Evolutionary conservation across 2,888 invertebrate species (phyloP).

Genomic region (Sinopyrophorus schimmeli): DNA sequence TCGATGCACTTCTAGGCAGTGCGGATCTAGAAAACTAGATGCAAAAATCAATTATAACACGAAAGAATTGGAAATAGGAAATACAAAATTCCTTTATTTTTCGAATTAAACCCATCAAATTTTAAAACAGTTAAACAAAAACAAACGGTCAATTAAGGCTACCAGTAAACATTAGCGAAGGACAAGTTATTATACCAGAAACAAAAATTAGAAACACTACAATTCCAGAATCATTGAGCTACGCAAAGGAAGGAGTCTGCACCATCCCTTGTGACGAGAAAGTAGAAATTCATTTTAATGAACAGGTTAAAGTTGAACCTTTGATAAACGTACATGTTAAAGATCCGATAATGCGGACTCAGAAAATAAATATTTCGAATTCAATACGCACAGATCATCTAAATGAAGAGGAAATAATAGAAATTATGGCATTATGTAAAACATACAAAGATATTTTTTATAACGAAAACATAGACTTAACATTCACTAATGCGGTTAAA

Average conservation of each 20-base stretch:
- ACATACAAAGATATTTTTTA: conserved; percentile 10
- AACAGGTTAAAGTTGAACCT: conserved; percentile 1
- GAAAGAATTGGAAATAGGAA: conserved; percentile 6
- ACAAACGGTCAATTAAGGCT: not conserved
- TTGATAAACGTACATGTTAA: not conserved
- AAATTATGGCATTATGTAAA: conserved; percentile 7
- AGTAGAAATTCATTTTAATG: not conserved
- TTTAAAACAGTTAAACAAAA: conserved; percentile 11
- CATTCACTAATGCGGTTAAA: conserved; percentile 15
- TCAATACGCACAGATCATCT: conserved; percentile 12
- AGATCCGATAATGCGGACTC: not conserved
- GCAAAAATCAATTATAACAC: conserved; percentile 19
- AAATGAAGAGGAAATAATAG: conserved; percentile 9
- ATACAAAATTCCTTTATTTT: conserved; percentile 10
- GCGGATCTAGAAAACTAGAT: conserved; percentile 11
- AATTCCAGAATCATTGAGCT: conserved; percentile 11
- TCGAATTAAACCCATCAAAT: conserved; percentile 7
- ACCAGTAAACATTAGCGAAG: conserved; percentile 7
- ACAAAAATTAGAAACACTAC: not conserved
- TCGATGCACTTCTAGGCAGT: conserved; percentile 20
- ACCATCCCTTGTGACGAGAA: conserved; percentile 3
- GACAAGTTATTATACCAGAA: conserved; percentile 11
- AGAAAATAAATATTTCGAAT: conserved; percentile 5
- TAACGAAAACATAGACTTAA: conserved; percentile 14
- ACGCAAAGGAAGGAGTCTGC: conserved; percentile 3